phyloP scores from a whole-genome alignment of 2,113 vertebrate species.

The Triplophysa rosa region DNA sequence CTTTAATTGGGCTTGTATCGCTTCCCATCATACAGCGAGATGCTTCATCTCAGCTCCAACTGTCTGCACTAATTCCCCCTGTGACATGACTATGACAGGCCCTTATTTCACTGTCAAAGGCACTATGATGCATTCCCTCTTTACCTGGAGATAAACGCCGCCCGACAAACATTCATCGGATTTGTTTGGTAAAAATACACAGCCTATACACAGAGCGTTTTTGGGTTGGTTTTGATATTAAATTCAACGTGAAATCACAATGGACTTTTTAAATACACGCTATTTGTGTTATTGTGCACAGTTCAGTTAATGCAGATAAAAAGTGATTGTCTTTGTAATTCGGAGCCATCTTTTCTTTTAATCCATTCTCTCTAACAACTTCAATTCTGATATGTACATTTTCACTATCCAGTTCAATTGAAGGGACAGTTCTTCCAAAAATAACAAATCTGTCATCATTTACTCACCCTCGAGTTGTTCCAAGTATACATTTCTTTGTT shows the following conservation, averaged over 20 bases:
- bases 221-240: not conserved
- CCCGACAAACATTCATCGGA: not conserved
- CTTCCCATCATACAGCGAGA: slow-evolving; percentile 52
- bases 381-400: no score
- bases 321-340: no score
- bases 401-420: no score
- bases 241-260: not conserved
- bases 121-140: slow-evolving; percentile 3
- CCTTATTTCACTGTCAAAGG: slow-evolving; percentile 55
- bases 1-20: slow-evolving; percentile 58
- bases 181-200: not conserved
- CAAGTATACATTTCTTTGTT: no score
- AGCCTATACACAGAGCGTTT: not conserved
- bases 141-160: not conserved
- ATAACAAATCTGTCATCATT: no score
- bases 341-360: no score
- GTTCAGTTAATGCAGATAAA: no score
- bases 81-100: slow-evolving; percentile 61
- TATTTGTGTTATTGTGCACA: not conserved
- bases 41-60: slow-evolving; percentile 47
- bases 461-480: no score
- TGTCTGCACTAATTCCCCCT: slow-evolving; percentile 56
- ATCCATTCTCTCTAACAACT: no score
- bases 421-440: no score
- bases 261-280: not conserved